A percentile compares a stretch with the other conserved stretches of the same genome.
Conservation (phyloP, 2,113 vertebrate genomes). For the Charadrius vociferus region DNA sequence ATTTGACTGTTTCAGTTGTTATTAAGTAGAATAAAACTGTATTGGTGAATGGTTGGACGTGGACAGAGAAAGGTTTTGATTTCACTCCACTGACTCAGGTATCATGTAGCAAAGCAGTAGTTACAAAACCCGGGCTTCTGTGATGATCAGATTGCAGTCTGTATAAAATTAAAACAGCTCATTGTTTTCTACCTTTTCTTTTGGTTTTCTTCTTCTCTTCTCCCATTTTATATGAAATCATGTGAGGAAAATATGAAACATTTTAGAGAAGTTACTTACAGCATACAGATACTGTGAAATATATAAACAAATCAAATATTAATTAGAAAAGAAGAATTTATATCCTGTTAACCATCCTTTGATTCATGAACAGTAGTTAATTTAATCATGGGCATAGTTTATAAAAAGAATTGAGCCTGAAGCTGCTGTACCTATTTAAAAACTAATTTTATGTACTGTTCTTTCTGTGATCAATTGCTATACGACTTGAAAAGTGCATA, state of each 20-base stretch:
- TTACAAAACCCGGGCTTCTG: background rate
- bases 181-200: background rate
- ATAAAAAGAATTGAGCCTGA: background rate
- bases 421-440: background rate
- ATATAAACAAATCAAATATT: background rate
- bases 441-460: background rate
- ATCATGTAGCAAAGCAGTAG: background rate
- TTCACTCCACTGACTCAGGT: background rate
- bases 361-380: background rate
- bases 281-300: background rate
- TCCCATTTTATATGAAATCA: background rate
- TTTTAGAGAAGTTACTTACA: background rate
- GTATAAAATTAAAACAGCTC: background rate
- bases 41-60: background rate
- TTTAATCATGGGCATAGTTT: background rate
- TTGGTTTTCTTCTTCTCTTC: background rate
- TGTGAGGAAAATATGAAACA: background rate
- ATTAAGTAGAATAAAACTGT: background rate
- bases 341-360: background rate
- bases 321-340: background rate
- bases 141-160: background rate
- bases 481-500: background rate
- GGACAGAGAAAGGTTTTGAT: background rate
- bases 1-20: background rate
- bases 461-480: background rate